Percentiles rank a stretch among this genome's conserved stretches.
Conservation (phyloP, 2,888 invertebrate species). For the Melolontha melolontha region DNA sequence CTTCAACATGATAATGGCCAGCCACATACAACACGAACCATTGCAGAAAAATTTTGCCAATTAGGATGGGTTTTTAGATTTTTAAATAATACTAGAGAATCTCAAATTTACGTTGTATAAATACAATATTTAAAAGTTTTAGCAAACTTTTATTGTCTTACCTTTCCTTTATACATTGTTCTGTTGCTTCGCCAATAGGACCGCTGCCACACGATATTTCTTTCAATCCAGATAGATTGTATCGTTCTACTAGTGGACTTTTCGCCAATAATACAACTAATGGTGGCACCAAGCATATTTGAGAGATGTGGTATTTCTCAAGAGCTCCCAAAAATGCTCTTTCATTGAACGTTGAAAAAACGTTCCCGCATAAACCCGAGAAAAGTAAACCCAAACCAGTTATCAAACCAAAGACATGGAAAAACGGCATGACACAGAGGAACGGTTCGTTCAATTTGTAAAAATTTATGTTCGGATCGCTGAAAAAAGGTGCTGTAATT, state of each 20-base stretch:
- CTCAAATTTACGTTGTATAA: too few relatives aligned
- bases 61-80: too few relatives aligned
- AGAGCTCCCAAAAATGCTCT: conserved; percentile 75
- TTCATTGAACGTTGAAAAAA: conserved; percentile 76
- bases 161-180: conserved; percentile 65
- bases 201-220: conserved; percentile 81
- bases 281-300: conserved; percentile 82
- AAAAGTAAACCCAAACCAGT: conserved; percentile 50
- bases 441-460: conserved; percentile 33
- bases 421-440: conserved; percentile 54
- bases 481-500: conserved; percentile 15
- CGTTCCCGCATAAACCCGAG: conserved; percentile 50
- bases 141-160: not conserved
- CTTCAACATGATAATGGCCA: too few relatives aligned
- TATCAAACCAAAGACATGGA: conserved; percentile 55
- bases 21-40: too few relatives aligned
- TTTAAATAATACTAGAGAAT: too few relatives aligned
- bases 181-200: conserved; percentile 76
- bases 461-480: conserved; percentile 41
- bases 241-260: conserved; percentile 78
- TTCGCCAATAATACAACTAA: conserved; percentile 83
- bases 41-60: too few relatives aligned
- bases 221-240: conserved; percentile 76
- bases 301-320: conserved; percentile 74
- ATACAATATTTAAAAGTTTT: too few relatives aligned